Evolutionary conservation across 1,140 invertebrate species (phyloP).

Genomic region (Archivesica marissinica): DNA sequence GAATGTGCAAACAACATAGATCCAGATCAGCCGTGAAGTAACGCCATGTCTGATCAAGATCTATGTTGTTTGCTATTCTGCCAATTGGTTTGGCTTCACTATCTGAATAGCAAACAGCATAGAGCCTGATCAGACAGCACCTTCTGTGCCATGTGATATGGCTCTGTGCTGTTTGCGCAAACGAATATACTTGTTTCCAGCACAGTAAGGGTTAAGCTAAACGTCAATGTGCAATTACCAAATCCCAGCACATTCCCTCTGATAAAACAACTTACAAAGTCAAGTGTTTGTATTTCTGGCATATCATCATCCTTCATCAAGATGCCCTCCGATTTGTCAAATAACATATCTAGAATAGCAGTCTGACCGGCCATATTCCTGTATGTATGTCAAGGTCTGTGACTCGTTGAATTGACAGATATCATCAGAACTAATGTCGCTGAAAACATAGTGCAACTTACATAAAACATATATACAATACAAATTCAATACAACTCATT

Average conservation of each 20-base stretch:
- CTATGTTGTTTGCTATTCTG: too few species aligned
- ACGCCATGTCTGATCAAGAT: too few species aligned
- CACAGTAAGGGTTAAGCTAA: too few species aligned
- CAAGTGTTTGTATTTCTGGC: constrained; percentile 61
- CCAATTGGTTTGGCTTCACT: too few species aligned
- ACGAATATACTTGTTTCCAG: too few species aligned
- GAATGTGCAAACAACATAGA: too few species aligned
- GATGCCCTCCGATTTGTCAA: constrained; percentile 74
- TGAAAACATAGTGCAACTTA: constrained; percentile 38
- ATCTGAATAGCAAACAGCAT: too few species aligned
- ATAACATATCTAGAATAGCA: constrained; percentile 73
- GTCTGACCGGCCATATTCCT: constrained; percentile 66
- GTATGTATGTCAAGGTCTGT: constrained; percentile 26
- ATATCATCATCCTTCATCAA: constrained; percentile 67
- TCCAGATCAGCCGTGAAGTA: too few species aligned
- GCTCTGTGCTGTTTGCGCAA: too few species aligned
- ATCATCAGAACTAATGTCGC: constrained; percentile 50
- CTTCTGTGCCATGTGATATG: too few species aligned
- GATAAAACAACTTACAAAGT: constrained; percentile 68
- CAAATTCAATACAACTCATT: background rate
- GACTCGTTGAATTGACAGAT: constrained; percentile 15
- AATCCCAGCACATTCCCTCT: background rate
- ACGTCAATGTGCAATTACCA: background rate
- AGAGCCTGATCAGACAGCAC: too few species aligned
- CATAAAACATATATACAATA: background rate